Evolutionary conservation across 2,113 vertebrate species (phyloP), one percentile per base, ranked within the genome.

Genomic region (Dinomys branickii): DNA sequence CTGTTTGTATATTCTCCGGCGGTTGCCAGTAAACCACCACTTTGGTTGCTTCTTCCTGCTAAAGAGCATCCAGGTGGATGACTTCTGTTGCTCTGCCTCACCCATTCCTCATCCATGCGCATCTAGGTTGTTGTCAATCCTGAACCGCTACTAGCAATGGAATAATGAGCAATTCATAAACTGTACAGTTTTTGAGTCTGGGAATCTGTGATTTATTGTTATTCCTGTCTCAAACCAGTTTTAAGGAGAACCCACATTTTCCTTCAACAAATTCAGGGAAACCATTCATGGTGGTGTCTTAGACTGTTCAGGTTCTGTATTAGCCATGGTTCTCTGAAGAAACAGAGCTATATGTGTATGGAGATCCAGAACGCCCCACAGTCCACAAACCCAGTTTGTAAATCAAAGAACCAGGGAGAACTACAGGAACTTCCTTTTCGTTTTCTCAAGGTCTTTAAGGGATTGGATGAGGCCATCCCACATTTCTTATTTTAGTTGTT

Each of bases 231-330:
- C 82, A 94, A 78, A 80, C 11, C n/a, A 61, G 65, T 52, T n/a
- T 54, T 69, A 93, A 85, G n/a, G 78, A 50, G 41, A 58, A 86
- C 17, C 12, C 7, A 86, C 12, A 54, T 14, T 78, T 88, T 56
- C 28, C n/a, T 84, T 77, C 59, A 61, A 94, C 7, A 93, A 80
- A 88, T 33, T 78, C 35, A 82, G 83, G 54, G 78, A 69, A 93
- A 19, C 47, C 50, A 44, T 71, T 28, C 67, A 71, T 91, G 52
- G n/a, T 13, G 2, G 2, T 67, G 20, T 41, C 58, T 63, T 67
- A 22, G 41, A n/a, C 26, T 52, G 10, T 47, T 52, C 20, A 44
- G 73, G 33, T 20, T 41, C 9, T 86, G 22, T 73, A 22, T 54
- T 7, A 83, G 19, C 35, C 13, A 78, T 50, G 26, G 33, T 78